phyloP scores from a whole-genome alignment of 1,140 invertebrate species.

The Platyscapa corneri region DNA sequence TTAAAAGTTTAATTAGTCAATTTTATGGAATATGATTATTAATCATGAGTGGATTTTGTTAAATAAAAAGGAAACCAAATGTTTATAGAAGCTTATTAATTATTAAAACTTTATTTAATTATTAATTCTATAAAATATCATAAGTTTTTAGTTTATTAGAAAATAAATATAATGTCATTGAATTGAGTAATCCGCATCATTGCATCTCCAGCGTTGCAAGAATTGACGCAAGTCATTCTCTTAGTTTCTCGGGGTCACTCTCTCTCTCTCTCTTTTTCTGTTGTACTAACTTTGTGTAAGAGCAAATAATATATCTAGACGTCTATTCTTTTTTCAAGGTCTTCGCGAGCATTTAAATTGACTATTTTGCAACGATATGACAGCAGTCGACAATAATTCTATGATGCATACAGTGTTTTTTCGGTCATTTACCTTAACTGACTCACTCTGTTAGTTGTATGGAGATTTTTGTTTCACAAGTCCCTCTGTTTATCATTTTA shows the following conservation, averaged over 20 bases:
- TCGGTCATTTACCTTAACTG: conserved; percentile 46
- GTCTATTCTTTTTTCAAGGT: conserved; percentile 36
- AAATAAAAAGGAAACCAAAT: no score
- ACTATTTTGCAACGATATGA: conserved; percentile 25
- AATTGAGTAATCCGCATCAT: conserved; percentile 15
- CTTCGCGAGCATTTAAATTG: conserved; percentile 28
- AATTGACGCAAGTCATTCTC: conserved; percentile 38
- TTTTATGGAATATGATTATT: no score
- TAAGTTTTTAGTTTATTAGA: background rate
- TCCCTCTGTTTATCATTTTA: background rate
- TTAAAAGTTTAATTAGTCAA: no score
- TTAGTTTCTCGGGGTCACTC: background rate
- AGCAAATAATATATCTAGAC: background rate
- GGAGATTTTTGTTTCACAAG: conserved; percentile 18
- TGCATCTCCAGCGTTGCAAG: conserved; percentile 17
- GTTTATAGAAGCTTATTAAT: background rate
- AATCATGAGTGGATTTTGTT: no score
- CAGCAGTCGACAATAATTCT: conserved; percentile 38
- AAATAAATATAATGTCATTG: conserved; percentile 7
- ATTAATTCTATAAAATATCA: background rate
- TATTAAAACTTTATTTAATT: background rate
- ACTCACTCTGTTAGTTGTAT: background rate
- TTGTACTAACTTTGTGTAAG: conserved; percentile 25
- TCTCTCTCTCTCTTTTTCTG: background rate
- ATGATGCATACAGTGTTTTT: conserved; percentile 30